Evolutionary conservation across 2,888 invertebrate species (phyloP).

Genomic region (Taphrorychus bicolor): DNA sequence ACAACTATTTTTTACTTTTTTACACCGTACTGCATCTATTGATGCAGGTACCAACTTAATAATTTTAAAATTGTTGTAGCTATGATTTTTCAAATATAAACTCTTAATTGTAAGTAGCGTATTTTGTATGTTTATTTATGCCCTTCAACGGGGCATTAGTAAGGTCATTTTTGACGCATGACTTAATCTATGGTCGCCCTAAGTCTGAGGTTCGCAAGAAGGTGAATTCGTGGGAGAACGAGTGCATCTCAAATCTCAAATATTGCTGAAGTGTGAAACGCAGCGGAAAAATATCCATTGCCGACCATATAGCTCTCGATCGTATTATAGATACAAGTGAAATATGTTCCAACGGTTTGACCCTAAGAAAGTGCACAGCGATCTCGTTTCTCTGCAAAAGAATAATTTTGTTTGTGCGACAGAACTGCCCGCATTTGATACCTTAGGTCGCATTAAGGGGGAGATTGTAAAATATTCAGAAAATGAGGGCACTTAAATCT

Average conservation of each 20-base stretch:
- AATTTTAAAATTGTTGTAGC: no score
- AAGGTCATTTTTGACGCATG: no score
- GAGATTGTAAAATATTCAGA: conserved; percentile 1
- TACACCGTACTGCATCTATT: no score
- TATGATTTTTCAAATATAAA: no score
- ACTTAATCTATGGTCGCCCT: no score
- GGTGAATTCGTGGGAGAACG: conserved; percentile 49
- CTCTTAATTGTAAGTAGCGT: no score
- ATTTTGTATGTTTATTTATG: no score
- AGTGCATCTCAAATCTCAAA: conserved; percentile 41
- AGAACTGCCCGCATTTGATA: neutral
- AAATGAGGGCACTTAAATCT: neutral
- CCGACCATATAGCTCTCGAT: conserved; percentile 44
- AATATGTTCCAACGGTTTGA: conserved; percentile 45
- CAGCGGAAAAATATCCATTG: conserved; percentile 41
- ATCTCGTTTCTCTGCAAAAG: conserved; percentile 41
- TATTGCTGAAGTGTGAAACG: conserved; percentile 50
- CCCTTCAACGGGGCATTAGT: no score
- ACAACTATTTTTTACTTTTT: no score
- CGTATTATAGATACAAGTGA: conserved; percentile 45
- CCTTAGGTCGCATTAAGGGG: neutral
- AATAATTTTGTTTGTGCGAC: no score
- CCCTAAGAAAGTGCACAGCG: conserved; percentile 41
- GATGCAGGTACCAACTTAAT: no score
- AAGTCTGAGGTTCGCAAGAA: conserved; percentile 34